Evolutionary conservation across 2,797 vertebrate genomes (phyloP).

Genomic region (Margarornis squamiger): DNA sequence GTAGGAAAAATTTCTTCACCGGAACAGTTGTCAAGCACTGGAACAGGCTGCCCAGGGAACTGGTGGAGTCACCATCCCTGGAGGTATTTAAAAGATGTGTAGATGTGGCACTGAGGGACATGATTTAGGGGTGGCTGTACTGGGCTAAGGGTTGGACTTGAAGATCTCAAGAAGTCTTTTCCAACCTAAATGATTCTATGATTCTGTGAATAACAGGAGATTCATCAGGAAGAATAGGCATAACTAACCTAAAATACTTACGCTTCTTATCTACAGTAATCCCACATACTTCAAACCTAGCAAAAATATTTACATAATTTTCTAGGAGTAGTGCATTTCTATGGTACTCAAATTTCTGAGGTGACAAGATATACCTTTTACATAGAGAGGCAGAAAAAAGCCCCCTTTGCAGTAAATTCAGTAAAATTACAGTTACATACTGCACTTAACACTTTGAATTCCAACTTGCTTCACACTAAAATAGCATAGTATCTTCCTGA

Average conservation of each 20-base stretch:
- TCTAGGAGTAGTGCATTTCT: neutral
- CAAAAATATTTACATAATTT: neutral
- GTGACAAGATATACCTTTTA: neutral
- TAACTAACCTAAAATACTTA: neutral
- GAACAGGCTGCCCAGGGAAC: neutral
- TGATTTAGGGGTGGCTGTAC: neutral
- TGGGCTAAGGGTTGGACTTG: neutral
- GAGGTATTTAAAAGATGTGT: neutral
- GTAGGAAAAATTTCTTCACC: neutral
- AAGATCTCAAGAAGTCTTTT: neutral
- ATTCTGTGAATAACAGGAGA: neutral
- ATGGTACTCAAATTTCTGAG: neutral
- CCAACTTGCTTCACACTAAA: neutral
- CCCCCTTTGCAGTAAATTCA: neutral
- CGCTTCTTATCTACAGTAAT: neutral
- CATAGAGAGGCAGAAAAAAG: neutral
- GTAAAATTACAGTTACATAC: neutral
- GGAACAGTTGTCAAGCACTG: neutral
- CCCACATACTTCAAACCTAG: neutral
- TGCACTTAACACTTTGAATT: neutral
- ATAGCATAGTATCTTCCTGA: neutral
- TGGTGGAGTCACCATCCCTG: neutral
- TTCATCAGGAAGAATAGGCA: neutral
- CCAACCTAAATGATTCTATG: neutral
- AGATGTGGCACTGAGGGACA: fast-evolving